Evolutionary conservation across 1,140 invertebrate species (phyloP), one percentile per base, ranked within the genome.

Genomic region (Diorhabda elongata): DNA sequence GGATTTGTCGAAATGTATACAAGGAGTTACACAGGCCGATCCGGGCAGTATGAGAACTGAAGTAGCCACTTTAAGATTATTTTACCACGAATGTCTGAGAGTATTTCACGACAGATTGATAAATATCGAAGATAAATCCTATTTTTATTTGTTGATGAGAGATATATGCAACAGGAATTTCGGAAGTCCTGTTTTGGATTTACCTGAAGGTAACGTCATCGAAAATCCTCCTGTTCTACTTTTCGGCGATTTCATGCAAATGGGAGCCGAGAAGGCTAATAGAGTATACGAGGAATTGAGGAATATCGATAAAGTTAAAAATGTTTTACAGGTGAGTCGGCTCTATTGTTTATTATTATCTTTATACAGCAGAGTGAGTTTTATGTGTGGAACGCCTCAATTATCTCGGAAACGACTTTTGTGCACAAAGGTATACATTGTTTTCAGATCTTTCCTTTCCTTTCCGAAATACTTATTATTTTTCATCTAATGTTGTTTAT

Each of bases 51-150:
- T 89, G 76, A 86, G 89, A 68, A 84, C 87, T 7, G 84, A 88
- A 9, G 84, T 85, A 58, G 85, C 87, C 59, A 91, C 90, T 82
- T 76, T 87, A 59, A 84, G 87, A 69, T 83, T 97, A 2, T 97
- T 95, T 83, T 93, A 94, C 75, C 94, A 97, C 79, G 94, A 97
- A 82, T 92, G 92, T 58, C 87, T 93, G 58, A 86, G 95, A 44
- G 93, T 97, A 0, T 97, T 94, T 81, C 94, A 96, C 82, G 95
- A 97, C 81, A 90, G 94, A 4, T 45, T 68, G 43, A 91, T 94
- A 59, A 92, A 94, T 74, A 80, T 85, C 7, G 83, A 89, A 58
- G 95, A 97, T 78, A 90, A 93, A 73, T 87, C 84, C 44, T 91
- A 93, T 77, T 92, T 97, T 73, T 91, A 89, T 77, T 84, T 85